Evolutionary conservation across 2,797 vertebrate genomes (phyloP).

Genomic region (Pipistrellus pygmaeus): DNA sequence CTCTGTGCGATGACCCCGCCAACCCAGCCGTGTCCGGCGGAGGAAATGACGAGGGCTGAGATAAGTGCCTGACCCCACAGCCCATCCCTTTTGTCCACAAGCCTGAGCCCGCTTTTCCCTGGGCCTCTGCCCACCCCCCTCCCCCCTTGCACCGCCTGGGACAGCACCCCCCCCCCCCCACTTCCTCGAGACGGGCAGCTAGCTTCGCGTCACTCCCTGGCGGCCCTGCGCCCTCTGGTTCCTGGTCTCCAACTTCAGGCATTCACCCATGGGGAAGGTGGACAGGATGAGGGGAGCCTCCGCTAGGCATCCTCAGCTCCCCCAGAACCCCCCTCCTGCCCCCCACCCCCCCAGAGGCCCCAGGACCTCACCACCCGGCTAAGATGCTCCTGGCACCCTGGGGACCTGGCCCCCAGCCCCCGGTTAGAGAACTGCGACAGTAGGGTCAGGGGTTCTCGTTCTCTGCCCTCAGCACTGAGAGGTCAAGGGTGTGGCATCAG

Average conservation of each 20-base stretch:
- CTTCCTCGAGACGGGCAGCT: not conserved
- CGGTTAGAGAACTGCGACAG: not conserved
- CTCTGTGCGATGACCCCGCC: constrained; percentile 72
- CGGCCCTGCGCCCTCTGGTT: not conserved
- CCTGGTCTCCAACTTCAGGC: not conserved
- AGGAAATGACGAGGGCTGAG: constrained; percentile 75
- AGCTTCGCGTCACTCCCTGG: not conserved
- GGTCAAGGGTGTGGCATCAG: not conserved
- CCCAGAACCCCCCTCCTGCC: not conserved
- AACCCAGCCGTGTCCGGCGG: constrained; percentile 50
- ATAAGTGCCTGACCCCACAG: constrained; percentile 72
- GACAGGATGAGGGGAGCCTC: not conserved
- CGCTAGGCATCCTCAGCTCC: not conserved
- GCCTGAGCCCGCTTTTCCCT: not conserved
- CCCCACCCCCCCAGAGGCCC: fast-evolving
- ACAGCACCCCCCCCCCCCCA: not conserved
- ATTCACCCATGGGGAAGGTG: not conserved
- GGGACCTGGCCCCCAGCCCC: not conserved
- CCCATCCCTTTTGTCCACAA: constrained; percentile 55
- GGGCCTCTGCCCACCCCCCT: not conserved
- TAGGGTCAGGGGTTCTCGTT: not conserved
- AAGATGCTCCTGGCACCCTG: not conserved
- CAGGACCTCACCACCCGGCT: not conserved
- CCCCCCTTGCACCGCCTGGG: not conserved
- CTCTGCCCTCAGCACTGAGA: not conserved